These are phyloP conservation scores for Melinopterus prodromus DNA, from an alignment of 2,888 invertebrate species.

Conservation along the genomic window DNA sequence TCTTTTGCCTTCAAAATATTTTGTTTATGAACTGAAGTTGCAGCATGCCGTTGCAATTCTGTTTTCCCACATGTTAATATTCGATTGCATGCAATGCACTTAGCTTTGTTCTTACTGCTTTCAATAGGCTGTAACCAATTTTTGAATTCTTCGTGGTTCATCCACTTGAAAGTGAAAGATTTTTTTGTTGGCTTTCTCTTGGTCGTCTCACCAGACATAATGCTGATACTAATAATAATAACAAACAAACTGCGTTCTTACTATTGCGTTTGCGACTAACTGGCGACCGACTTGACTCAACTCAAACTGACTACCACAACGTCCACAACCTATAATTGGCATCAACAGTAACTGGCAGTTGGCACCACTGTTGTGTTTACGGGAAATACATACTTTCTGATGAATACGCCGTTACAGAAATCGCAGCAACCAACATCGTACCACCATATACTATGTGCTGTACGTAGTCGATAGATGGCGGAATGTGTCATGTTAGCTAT, in stretches of 20 bases:
- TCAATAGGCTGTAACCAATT: slow-evolving; percentile 11
- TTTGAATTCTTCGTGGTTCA: slow-evolving; percentile 5
- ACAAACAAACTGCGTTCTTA: not conserved
- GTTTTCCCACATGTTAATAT: slow-evolving; percentile 29
- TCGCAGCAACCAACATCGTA: too few species aligned
- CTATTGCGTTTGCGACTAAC: too few species aligned
- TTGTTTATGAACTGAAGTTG: slow-evolving; percentile 14
- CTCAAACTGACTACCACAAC: too few species aligned
- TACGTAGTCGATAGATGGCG: too few species aligned
- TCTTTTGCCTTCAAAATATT: slow-evolving; percentile 21
- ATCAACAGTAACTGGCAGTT: too few species aligned
- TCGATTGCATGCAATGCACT: slow-evolving; percentile 28
- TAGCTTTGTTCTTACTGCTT: not conserved
- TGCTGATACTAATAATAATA: not conserved
- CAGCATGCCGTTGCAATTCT: slow-evolving; percentile 28
- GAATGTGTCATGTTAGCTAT: too few species aligned
- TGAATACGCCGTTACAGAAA: too few species aligned
- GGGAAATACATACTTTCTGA: too few species aligned
- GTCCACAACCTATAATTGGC: too few species aligned
- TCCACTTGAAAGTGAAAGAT: slow-evolving; percentile 12
- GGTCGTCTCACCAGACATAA: not conserved
- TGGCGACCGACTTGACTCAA: too few species aligned
- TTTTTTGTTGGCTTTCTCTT: slow-evolving; percentile 5
- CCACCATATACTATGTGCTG: too few species aligned
- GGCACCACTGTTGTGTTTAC: too few species aligned